Conservation (phyloP, 2,888 invertebrate genomes). For the Anthrax anthrax region DNA sequence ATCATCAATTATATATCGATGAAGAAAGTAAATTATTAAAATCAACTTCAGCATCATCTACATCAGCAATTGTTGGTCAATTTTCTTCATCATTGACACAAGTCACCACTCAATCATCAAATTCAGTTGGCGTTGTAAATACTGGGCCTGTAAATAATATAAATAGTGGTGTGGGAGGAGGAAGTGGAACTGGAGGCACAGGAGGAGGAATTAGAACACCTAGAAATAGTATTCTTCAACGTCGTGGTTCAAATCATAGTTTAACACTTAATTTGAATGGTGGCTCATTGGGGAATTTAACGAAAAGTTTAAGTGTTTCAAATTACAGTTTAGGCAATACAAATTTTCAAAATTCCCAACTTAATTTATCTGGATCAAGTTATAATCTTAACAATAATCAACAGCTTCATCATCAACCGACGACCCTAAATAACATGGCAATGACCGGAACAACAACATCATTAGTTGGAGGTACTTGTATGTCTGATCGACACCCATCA, state of each 20-base stretch:
- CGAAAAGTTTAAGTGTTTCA: slow-evolving; percentile 37
- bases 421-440: slow-evolving; percentile 6
- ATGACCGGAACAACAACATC: slow-evolving; percentile 4
- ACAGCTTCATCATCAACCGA: not conserved
- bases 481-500: not conserved
- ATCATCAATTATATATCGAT: not conserved
- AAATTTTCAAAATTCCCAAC: slow-evolving; percentile 26
- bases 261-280: slow-evolving; percentile 41
- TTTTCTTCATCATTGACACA: slow-evolving; percentile 4
- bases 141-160: not conserved
- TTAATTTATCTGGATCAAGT: slow-evolving; percentile 25
- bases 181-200: not conserved
- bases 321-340: slow-evolving; percentile 23
- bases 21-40: slow-evolving; percentile 1
- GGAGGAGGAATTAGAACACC: slow-evolving; percentile 10
- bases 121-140: not conserved
- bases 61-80: slow-evolving; percentile 6
- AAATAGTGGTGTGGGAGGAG: not conserved
- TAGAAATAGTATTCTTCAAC: slow-evolving; percentile 37
- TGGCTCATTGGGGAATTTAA: slow-evolving; percentile 37
- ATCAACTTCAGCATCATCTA: slow-evolving; percentile 18
- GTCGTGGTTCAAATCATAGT: slow-evolving; percentile 47
- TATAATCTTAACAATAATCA: slow-evolving; percentile 12
- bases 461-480: slow-evolving; percentile 4
- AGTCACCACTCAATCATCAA: not conserved